Evolutionary conservation across 2,888 invertebrate genomes (phyloP), one percentile per base, ranked within the genome.

Genomic region (Sicus ferrugineus): DNA sequence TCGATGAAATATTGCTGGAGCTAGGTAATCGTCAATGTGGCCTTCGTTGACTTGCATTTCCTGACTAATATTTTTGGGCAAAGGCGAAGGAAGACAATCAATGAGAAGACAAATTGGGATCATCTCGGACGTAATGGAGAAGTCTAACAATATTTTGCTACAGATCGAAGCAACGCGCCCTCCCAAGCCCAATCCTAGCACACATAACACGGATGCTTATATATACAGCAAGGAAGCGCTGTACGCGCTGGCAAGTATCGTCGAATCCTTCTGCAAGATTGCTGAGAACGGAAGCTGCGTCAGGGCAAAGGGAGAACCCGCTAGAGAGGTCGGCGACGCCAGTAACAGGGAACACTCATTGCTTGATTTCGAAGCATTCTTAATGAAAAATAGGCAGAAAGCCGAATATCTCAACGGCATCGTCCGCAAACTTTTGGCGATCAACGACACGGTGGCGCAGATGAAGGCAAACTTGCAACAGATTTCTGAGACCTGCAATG

Each of bases 101-200:
- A 77, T 80, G 74, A 64, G 66, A 19, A 59, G 56, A 0, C 84
- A 83, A 62, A 70, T 75, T 0, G 68, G 34, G 14, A 74, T 74
- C 19, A 79, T 83, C 1, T 70, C 75, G 0, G 83, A 83, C 50
- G 78, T 83, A 0, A 67, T 79, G 64, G 83, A 83, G 2, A 82
- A 81, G 34, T 80, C 83, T 0, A 84, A 83, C 65, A 81, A 77
- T 62, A 78, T 79, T 0, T 73, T 83, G 5, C 70, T 84, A 21
- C 79, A 82, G 61, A 76, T 83, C 26, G 84, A 84, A 67, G 71
- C 77, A 0, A 75, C 77, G 0, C 73, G 74, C 16, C 72, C 74
- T 4, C 65, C 67, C 16, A 72, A 72, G 21, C 9, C 52, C 2
- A 3, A 21, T 0, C 23, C 62, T 1, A 56, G 54, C 3, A 52